Percentiles rank a stretch among this genome's conserved stretches.
These are phyloP conservation scores for Zygaena filipendulae DNA, from an alignment of 2,888 invertebrate genomes.

Conservation along the genomic window DNA sequence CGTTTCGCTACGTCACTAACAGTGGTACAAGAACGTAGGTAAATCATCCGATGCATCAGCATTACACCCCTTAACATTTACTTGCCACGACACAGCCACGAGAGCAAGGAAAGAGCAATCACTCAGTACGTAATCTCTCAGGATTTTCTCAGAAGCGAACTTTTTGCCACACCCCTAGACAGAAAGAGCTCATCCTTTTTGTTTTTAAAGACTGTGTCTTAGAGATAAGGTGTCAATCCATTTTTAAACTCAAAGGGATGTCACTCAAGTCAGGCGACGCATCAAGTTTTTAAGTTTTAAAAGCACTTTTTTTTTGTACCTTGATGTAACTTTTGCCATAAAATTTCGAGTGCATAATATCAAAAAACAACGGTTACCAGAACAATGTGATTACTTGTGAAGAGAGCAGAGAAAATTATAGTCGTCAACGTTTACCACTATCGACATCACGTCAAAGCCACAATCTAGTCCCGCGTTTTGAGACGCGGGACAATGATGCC, in stretches of 20 bases:
- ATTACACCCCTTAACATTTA: conserved; percentile 53
- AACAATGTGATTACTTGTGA: no score
- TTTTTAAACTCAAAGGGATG: conserved; percentile 24
- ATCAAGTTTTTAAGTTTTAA: no score
- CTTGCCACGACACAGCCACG: conserved; percentile 37
- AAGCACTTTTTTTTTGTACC: no score
- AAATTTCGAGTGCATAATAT: no score
- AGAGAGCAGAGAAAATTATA: conserved; percentile 46
- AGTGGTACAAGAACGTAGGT: no score
- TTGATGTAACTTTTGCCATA: no score
- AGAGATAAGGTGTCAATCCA: conserved; percentile 41
- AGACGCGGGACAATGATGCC: conserved; percentile 28
- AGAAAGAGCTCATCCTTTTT: conserved; percentile 39
- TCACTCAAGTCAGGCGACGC: conserved; percentile 25
- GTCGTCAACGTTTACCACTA: conserved; percentile 34
- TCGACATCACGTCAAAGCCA: conserved; percentile 45
- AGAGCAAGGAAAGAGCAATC: conserved; percentile 60
- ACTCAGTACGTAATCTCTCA: conserved; percentile 64
- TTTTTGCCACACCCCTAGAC: conserved; percentile 27
- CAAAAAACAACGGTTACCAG: no score
- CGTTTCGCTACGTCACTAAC: no score
- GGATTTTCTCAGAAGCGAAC: conserved; percentile 39
- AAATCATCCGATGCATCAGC: conserved; percentile 45
- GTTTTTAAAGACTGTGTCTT: conserved; percentile 46
- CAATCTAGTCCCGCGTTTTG: conserved; percentile 30